These are phyloP conservation scores for Chiroxiphia lanceolata DNA, from an alignment of 2,797 vertebrate species.

Conservation along the genomic window DNA sequence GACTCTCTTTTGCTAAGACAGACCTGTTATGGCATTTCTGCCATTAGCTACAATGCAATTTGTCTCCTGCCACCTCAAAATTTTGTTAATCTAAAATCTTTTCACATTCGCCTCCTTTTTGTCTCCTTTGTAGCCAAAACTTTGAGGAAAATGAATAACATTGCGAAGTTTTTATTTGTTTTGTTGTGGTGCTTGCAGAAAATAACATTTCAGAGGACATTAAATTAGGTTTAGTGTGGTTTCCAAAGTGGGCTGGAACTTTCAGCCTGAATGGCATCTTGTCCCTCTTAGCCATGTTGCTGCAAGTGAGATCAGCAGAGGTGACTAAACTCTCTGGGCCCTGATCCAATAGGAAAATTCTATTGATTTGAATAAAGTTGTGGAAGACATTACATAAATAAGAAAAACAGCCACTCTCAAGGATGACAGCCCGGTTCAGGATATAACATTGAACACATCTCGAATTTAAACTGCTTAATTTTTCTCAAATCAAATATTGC, in stretches of 20 bases:
- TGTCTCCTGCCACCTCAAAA: not conserved
- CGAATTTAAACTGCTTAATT: not conserved
- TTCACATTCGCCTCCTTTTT: not conserved
- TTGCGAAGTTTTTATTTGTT: not conserved
- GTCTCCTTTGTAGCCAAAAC: not conserved
- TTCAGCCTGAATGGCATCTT: not conserved
- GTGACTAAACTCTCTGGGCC: not conserved
- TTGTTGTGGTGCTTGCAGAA: not conserved
- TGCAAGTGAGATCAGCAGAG: not conserved
- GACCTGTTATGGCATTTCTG: not conserved
- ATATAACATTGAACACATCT: not conserved
- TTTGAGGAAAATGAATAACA: not conserved
- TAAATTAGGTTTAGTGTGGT: not conserved
- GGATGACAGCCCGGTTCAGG: not conserved
- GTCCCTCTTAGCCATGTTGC: not conserved
- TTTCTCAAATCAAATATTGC: not conserved
- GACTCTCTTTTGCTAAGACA: not conserved
- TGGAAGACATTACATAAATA: not conserved
- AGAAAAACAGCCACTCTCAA: not conserved
- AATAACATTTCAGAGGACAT: not conserved
- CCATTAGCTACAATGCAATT: not conserved
- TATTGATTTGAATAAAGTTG: not conserved
- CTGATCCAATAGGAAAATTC: not conserved
- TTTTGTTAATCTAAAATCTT: not conserved
- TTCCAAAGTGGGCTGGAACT: not conserved